Base-by-base conservation (phyloP, 1,140 invertebrate species). In the Drosophila lacteicornis region DNA sequence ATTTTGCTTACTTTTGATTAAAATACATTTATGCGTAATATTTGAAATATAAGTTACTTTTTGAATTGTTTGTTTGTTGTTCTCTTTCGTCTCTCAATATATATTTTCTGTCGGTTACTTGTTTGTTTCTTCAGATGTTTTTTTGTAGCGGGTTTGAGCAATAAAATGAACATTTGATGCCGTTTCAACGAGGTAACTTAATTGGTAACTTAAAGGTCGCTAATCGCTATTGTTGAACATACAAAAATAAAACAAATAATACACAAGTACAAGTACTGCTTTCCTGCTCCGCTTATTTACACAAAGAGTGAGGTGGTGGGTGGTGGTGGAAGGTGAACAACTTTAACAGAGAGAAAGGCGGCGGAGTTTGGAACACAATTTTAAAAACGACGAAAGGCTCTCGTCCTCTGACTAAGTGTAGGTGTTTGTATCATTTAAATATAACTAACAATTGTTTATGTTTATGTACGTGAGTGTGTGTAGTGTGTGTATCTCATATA, bases 1-100 rank as follows among this genome's bases (percentile, higher is more conserved):
- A 49, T 60, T 82, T 84, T 78, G 63, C 77, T 86, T 80, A 82
- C 71, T 82, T 55, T 91, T 78, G 91, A 92, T 92, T 92, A 92
- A 92, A 92, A 92, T 92, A 91, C 91, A 91, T 91, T 90, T 88
- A 90, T 88, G 85, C 84, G 77, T 84, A 87, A 87, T 92, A 91
- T 85, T 82, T 90, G 86, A 85, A 91, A 91, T 90, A 88, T 84
- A 88, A 88, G 77, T 88, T 88, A 85, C 73, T 84, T 55, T 55
- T 55, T 87, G 58, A 85, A 80, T 84, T 62, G 56, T 69, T 84
- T 62, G 55, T 69, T 55, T 38, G 19, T 55, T 55, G 53, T 55
- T 75, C 66, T 68, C 45, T 65, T 38, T 66, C 25, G 25, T 62
- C 63, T 60, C 74, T 67, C 59, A 50, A 56, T 65, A 53, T 74